Evolutionary conservation across 37 sponge, comb jelly and placozoan genomes (phyloP).

Genomic region (Eunapius fragilis): DNA sequence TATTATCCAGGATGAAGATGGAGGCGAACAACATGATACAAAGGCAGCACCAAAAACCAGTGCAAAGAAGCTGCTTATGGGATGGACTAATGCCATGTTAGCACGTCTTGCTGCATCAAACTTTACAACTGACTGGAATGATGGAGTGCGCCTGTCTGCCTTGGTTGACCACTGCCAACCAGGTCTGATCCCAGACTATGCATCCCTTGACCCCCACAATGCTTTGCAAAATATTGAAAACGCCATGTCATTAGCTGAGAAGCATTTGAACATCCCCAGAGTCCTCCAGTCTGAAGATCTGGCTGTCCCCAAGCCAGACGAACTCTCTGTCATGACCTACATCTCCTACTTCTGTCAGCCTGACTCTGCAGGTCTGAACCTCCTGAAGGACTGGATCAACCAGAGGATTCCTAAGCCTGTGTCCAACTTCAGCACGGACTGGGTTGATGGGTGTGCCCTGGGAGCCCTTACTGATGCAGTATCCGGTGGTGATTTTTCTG

Average conservation of each 20-base stretch:
- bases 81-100: slow-evolving; percentile 63
- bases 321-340: slow-evolving; percentile 89
- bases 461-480: slow-evolving; percentile 79
- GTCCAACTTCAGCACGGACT: slow-evolving; percentile 78
- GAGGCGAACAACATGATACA: neutral
- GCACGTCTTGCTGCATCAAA: slow-evolving; percentile 42
- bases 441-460: slow-evolving; percentile 75
- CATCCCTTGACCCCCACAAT: slow-evolving; percentile 54
- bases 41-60: slow-evolving; percentile 40
- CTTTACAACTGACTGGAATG: slow-evolving; percentile 83
- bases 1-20: neutral
- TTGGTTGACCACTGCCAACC: slow-evolving; percentile 83
- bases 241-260: slow-evolving; percentile 79
- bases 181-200: slow-evolving; percentile 74
- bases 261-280: slow-evolving; percentile 71
- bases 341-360: slow-evolving; percentile 81
- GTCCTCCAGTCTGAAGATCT: slow-evolving; percentile 67
- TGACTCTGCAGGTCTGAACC: slow-evolving; percentile 61
- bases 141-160: slow-evolving; percentile 65
- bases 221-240: slow-evolving; percentile 53
- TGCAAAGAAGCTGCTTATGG: slow-evolving; percentile 77
- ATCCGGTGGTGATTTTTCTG: slow-evolving; percentile 49
- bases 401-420: slow-evolving; percentile 72
- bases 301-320: slow-evolving; percentile 73
- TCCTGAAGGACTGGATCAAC: slow-evolving; percentile 77